Conservation (phyloP, 2,888 invertebrate species). For the Drosophila rellima region DNA sequence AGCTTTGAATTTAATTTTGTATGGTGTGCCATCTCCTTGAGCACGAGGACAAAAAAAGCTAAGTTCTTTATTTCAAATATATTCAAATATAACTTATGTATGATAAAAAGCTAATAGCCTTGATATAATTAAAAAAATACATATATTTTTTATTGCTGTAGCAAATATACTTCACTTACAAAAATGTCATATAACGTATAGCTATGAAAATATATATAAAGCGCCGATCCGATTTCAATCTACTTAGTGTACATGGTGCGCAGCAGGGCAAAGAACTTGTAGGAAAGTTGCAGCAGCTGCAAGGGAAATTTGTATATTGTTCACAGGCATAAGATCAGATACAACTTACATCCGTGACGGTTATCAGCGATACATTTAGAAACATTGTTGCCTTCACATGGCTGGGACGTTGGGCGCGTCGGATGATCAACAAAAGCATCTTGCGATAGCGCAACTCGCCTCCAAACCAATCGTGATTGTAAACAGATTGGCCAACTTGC, state of each 20-base stretch:
- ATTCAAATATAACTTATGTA: not conserved
- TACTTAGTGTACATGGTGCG: constrained; percentile 81
- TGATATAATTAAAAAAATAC: no score
- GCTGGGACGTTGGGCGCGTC: constrained; percentile 77
- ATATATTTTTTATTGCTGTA: no score
- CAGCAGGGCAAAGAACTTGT: constrained; percentile 83
- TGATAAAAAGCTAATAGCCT: no score
- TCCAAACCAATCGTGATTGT: constrained; percentile 79
- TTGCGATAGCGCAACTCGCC: constrained; percentile 75
- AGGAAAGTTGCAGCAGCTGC: constrained; percentile 82
- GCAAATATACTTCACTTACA: no score
- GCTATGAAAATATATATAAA: not conserved
- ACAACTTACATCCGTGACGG: constrained; percentile 77
- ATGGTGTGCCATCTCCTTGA: no score
- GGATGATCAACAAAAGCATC: constrained; percentile 74
- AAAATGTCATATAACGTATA: not conserved
- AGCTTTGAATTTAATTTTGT: no score
- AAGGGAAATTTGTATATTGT: constrained; percentile 24
- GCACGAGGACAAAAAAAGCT: not conserved
- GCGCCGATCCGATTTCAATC: not conserved
- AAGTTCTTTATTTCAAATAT: not conserved
- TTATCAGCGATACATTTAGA: constrained; percentile 72
- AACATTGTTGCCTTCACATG: constrained; percentile 76
- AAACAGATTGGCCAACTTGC: constrained; percentile 73
- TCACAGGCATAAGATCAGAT: not conserved